A percentile compares a stretch with the other conserved stretches of the same genome.
Conservation (phyloP, 2,113 vertebrate species). For the Megaleporinus macrocephalus region DNA sequence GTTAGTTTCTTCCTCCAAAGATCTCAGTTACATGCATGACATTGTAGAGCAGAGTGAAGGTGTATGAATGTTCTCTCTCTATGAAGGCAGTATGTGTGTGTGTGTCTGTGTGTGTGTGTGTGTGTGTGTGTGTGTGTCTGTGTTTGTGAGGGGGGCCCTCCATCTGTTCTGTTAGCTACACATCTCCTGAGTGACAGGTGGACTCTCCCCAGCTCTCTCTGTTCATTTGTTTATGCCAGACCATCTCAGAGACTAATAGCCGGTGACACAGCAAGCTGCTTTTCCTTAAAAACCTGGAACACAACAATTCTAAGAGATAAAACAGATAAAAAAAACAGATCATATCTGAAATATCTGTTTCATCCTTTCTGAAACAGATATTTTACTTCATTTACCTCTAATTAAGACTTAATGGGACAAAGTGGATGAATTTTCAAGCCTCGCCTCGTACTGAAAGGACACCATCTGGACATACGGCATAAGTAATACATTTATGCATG, state of each 20-base stretch:
- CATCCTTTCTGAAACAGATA: background rate
- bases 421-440: background rate
- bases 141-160: background rate
- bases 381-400: background rate
- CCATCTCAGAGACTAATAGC: slow-evolving; percentile 15
- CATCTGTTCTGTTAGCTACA: slow-evolving; percentile 1
- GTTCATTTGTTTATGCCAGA: slow-evolving; percentile 1
- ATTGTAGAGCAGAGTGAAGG: background rate
- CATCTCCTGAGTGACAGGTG: slow-evolving; percentile 13
- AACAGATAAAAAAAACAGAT: too few relatives aligned
- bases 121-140: slow-evolving; percentile 22
- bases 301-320: background rate
- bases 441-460: background rate
- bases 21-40: background rate
- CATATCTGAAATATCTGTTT: too few relatives aligned
- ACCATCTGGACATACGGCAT: background rate
- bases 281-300: background rate
- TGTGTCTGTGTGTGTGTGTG: slow-evolving; percentile 25
- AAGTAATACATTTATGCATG: slow-evolving; percentile 19
- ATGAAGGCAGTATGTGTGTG: background rate
- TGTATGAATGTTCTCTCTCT: background rate
- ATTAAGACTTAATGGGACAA: background rate
- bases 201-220: slow-evolving; percentile 6
- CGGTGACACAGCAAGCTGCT: background rate
- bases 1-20: background rate